A percentile compares a stretch with the other conserved stretches of the same genome.
phyloP scores from a whole-genome alignment of 2,797 vertebrate species.

The Gadopsis marmoratus region DNA sequence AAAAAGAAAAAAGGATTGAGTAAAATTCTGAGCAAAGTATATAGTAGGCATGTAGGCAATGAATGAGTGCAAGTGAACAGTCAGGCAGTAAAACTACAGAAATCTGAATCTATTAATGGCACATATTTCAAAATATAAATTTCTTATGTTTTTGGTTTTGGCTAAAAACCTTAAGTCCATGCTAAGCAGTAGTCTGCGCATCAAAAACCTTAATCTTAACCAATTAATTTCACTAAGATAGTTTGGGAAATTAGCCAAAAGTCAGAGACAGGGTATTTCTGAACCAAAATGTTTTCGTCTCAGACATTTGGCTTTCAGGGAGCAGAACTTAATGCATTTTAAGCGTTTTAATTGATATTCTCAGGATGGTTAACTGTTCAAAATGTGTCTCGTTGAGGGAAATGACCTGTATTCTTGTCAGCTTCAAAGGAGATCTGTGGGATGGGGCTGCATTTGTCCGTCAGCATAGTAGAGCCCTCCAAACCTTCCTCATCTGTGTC shows the following conservation, averaged over 20 bases:
- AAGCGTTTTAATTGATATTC: background rate
- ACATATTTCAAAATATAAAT: background rate
- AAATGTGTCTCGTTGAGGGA: background rate
- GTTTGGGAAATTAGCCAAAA: background rate
- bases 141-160: background rate
- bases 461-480: slow-evolving; percentile 86
- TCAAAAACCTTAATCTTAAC: background rate
- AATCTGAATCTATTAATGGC: background rate
- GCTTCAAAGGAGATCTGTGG: slow-evolving; percentile 84
- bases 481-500: slow-evolving; percentile 97
- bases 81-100: background rate
- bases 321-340: background rate
- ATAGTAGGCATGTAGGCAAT: background rate
- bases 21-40: background rate
- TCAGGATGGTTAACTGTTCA: background rate
- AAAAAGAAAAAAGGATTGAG: background rate
- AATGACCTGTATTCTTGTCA: slow-evolving; percentile 81
- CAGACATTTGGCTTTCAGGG: background rate
- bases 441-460: slow-evolving; percentile 89
- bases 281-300: background rate
- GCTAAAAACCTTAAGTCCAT: background rate
- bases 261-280: background rate
- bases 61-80: background rate
- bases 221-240: background rate
- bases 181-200: background rate